These are phyloP conservation scores for Bimastos eiseni DNA, from an alignment of 2,888 invertebrate genomes.

Conservation along the genomic window DNA sequence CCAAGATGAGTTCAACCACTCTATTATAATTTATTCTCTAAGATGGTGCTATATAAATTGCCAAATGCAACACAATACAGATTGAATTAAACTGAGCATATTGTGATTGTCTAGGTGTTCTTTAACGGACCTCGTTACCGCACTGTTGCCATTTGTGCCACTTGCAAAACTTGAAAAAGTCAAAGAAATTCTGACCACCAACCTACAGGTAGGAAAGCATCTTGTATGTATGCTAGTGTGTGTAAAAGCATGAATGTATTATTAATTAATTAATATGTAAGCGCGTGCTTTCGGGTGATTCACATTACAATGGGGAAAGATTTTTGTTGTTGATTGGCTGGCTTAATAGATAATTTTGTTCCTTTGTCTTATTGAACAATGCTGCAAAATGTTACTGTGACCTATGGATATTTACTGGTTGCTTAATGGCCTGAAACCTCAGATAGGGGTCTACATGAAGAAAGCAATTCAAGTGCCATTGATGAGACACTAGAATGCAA, in stretches of 20 bases:
- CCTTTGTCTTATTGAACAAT: too few species aligned
- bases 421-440: too few species aligned
- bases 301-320: too few species aligned
- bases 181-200: background rate
- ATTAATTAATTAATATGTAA: background rate
- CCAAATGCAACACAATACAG: background rate
- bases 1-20: too few species aligned
- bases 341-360: too few species aligned
- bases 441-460: too few species aligned
- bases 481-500: too few species aligned
- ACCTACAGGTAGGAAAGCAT: constrained; percentile 1
- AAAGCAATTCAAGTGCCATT: too few species aligned
- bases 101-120: background rate
- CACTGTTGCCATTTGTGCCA: background rate
- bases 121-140: background rate
- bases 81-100: background rate
- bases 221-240: background rate
- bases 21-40: too few species aligned
- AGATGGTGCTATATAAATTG: background rate
- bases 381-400: too few species aligned
- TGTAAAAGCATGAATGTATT: background rate
- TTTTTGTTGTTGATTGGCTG: too few species aligned
- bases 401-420: too few species aligned
- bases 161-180: background rate
- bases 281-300: background rate